Evolutionary conservation across 2,797 vertebrate species (phyloP), one percentile per base, ranked within the genome.

Genomic region (Enoplosus armatus): DNA sequence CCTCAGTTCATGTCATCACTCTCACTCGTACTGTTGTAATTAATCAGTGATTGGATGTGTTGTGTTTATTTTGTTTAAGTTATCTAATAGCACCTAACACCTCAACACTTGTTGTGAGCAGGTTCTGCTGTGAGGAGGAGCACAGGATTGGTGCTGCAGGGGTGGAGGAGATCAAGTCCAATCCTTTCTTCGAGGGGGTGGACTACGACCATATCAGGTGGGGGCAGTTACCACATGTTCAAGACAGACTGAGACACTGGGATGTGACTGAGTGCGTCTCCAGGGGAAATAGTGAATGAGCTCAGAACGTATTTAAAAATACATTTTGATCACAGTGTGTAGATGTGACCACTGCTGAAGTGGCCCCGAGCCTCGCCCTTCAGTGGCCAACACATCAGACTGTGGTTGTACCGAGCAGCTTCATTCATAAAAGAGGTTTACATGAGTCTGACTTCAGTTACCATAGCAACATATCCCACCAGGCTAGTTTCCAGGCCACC

Each of bases 181-280:
- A 99, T 70, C 92, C 93, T 43, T 99, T 99, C 95, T 99, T 99
- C 94, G 98, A 99, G 95, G 97, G 96, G 2, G 98, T 99, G 90
- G 98, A 99, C 92, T 99, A 98, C 88, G 98, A 99, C 89, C 98
- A 99, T 79, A 99, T 99, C 95, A 98, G 98, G 98, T 99, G 94
- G 53, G 90, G 77, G 6, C 70, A 22, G 31, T 60, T 39, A 2
- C 18, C 29, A 29, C 31, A 12, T 6, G 6, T 55, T n/a, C 27
- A 35, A 7, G 5, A 27, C 20, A 66, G 6, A n/a, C n/a, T n/a
- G n/a, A n/a, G n/a, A n/a, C n/a, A n/a, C n/a, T n/a, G n/a, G n/a
- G n/a, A n/a, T n/a, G n/a, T n/a, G n/a, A n/a, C n/a, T n/a, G n/a
- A n/a, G n/a, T n/a, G n/a, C n/a, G n/a, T n/a, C n/a, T n/a, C n/a